Conservation (phyloP, 2,113 vertebrate genomes). For the Oxygymnocypris stewartii region DNA sequence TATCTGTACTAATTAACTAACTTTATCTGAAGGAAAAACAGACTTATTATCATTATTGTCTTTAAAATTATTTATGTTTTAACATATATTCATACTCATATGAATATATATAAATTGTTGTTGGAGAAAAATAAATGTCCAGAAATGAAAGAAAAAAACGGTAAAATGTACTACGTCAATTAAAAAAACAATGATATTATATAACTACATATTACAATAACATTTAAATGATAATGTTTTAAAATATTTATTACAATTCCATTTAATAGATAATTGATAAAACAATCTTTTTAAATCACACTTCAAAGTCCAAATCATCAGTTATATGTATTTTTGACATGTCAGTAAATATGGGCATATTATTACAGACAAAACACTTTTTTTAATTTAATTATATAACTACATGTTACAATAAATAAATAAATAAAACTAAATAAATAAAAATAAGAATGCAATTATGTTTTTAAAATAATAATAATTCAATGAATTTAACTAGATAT, state of each 20-base stretch:
- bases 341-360: no score
- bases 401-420: not conserved
- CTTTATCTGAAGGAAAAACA: no score
- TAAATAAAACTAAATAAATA: no score
- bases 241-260: not conserved
- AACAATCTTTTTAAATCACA: not conserved
- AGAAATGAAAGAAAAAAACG: not conserved
- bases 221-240: not conserved
- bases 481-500: no score
- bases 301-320: no score
- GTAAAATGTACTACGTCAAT: not conserved
- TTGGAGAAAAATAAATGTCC: not conserved
- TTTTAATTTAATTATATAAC: not conserved
- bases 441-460: no score
- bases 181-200: not conserved
- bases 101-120: not conserved
- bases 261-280: not conserved
- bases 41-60: not conserved
- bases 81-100: not conserved
- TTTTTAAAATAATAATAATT: no score
- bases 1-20: not conserved
- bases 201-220: not conserved
- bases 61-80: not conserved
- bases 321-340: no score
- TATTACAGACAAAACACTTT: not conserved